These are phyloP conservation scores for Erynnis tages DNA, from an alignment of 2,888 invertebrate species.

Conservation along the genomic window DNA sequence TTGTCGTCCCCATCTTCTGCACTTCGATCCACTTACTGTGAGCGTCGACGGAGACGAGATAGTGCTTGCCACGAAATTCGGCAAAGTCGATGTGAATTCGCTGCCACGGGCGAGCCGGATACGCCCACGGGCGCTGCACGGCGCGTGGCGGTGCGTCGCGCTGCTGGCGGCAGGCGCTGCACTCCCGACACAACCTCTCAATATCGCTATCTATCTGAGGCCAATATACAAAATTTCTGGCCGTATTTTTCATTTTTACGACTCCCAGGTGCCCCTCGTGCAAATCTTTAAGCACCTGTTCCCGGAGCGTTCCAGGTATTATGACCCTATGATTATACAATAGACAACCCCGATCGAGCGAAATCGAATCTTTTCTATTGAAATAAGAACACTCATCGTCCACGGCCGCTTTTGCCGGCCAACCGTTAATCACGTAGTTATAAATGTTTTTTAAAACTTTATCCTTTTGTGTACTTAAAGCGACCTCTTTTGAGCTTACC, in stretches of 20 bases:
- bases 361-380: not conserved
- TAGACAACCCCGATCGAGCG: constrained; percentile 14
- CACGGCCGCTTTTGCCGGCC: not conserved
- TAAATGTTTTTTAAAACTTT: not conserved
- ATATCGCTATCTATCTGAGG: constrained; percentile 34
- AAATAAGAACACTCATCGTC: constrained; percentile 6
- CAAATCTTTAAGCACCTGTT: constrained; percentile 6
- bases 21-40: constrained; percentile 38
- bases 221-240: constrained; percentile 36
- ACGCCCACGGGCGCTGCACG: constrained; percentile 32
- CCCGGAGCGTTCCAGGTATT: not conserved
- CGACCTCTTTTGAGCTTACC: constrained; percentile 1
- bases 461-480: constrained; percentile 10
- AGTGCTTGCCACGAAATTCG: constrained; percentile 30
- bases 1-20: constrained; percentile 29
- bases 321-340: constrained; percentile 12
- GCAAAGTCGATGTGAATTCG: constrained; percentile 34
- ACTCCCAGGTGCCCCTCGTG: constrained; percentile 32
- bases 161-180: constrained; percentile 31
- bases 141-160: constrained; percentile 35
- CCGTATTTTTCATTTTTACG: constrained; percentile 35
- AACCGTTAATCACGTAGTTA: not conserved
- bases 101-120: constrained; percentile 32
- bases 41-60: constrained; percentile 35
- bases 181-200: constrained; percentile 31